Base-by-base conservation (phyloP, 92 coral and sea anemone species). In the Porites rus region DNA sequence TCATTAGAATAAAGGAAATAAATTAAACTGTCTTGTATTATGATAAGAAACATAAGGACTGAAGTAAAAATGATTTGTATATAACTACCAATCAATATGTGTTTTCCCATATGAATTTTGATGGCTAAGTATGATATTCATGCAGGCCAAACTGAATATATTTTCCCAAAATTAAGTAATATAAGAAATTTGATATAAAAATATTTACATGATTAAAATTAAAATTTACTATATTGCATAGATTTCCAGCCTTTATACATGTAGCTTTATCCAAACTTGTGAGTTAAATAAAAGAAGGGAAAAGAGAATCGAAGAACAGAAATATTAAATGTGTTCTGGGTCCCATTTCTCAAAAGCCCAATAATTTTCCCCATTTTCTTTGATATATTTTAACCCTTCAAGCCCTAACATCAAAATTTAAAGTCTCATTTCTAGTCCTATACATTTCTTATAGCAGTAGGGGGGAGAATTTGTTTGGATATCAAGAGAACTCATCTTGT, bases 1-100 rank as follows among this genome's bases (percentile, higher is more conserved):
- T 65, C 70, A 65, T 65, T 65, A 65, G 70, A 65, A 65, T 65
- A 65, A 65, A 65, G 70, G 70, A 65, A 65, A 65, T 65, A 65
- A 65, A 65, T 65, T 65, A 65, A 65, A 65, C 70, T 65, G 70
- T 65, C 70, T 65, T 65, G 70, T 65, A 65, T 18, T 65, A 65
- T 65, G 24, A 65, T 65, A 65, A 65, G 46, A 65, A 65, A 65
- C 70, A 65, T 65, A 65, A 65, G 70, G 70, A 65, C 70, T 16
- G 70, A 65, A 65, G 70, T 65, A 65, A 65, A 65, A 65, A 65
- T 65, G 24, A 65, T 65, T 65, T 65, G 70, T 65, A 65, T 65
- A 65, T 65, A 65, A 65, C 70, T 65, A 65, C 70, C 70, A 65
- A 65, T 65, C 70, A 65, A 62, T 62, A 65, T 65, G 70, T 65